Evolutionary conservation across 2,113 vertebrate species (phyloP), one percentile per base, ranked within the genome.

Genomic region (Nothobranchius furzeri): DNA sequence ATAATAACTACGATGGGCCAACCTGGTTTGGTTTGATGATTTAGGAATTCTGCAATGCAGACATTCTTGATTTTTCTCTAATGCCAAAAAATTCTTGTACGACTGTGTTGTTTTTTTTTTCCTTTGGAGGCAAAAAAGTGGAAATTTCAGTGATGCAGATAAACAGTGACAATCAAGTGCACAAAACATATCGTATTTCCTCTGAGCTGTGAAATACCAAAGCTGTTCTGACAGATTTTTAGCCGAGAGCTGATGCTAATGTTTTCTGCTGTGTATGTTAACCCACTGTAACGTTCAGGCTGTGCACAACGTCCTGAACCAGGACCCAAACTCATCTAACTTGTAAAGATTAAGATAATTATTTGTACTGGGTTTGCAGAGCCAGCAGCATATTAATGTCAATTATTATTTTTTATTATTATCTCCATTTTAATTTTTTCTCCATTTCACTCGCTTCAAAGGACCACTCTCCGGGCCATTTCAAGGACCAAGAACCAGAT

Each of bases 121-220:
- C 35, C 13, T 56, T 50, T 52, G 65, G 45, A 58, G 57, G 30
- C 45, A 60, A 69, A 62, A 37, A 37, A 2, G 0, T 30, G 30
- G 68, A 69, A 68, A 24, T 30, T 51, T 50, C 3, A 43, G 35
- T 79, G 78, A 84, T 42, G 0, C 40, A 75, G 51, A 87, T 73
- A 70, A 79, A 65, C 60, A 43, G 9, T 60, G 81, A 80, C 79
- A 76, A 69, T 63, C 36, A 58, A 64, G 76, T 67, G 65, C 53
- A 68, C 43, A 62, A 68, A 56, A 73, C 65, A 14, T 60, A 78
- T 73, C 67, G 49, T 64, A 47, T 75, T 81, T 81, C 69, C 70
- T 84, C 70, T 73, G 57, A 82, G 78, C 78, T 63, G 75, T 50
- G 70, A 78, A 78, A 64, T 63, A 58, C 48, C 25, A 80, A 64